Conservation (phyloP, 30 jellyfish, hydroid and myxozoan genomes). For the Aurelia aurita complex sp. Pacific region DNA sequence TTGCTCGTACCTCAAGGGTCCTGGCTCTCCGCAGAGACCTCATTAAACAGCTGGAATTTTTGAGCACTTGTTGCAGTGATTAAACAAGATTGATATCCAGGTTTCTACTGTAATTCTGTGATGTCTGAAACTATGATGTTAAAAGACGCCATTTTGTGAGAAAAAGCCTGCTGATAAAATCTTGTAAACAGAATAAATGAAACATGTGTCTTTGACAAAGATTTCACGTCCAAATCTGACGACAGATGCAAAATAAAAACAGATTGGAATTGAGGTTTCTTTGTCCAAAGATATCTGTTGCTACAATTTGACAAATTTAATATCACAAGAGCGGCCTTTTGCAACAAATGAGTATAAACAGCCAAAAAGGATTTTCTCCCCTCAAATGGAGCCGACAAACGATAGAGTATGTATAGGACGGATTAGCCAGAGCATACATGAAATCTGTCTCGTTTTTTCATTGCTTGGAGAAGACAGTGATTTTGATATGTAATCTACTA, state of each 20-base stretch:
- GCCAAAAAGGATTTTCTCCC: conserved; percentile 64
- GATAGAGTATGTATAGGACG: conserved; percentile 13
- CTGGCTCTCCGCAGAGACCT: too few species aligned
- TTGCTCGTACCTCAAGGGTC: too few species aligned
- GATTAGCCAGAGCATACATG: conserved; percentile 54
- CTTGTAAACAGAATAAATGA: too few species aligned
- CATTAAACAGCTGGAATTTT: too few species aligned
- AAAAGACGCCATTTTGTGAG: too few species aligned
- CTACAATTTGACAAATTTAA: conserved; percentile 64
- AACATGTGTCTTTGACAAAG: not conserved
- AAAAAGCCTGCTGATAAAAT: too few species aligned
- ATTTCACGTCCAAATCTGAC: not conserved
- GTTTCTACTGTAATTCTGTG: too few species aligned
- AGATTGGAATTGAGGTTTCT: conserved; percentile 4
- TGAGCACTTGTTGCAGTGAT: too few species aligned
- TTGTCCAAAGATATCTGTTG: conserved; percentile 43
- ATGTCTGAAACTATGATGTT: too few species aligned
- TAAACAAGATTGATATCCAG: too few species aligned
- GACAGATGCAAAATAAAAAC: conserved; percentile 34
- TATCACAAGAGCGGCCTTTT: conserved; percentile 57
- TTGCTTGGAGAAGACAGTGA: conserved; percentile 40
- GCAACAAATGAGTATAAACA: conserved; percentile 63
- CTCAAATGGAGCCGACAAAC: conserved; percentile 50
- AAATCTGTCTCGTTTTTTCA: conserved; percentile 21
- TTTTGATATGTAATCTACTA: conserved; percentile 28